Evolutionary conservation across 2,888 invertebrate species (phyloP).

Genomic region (Eurytoma californica): DNA sequence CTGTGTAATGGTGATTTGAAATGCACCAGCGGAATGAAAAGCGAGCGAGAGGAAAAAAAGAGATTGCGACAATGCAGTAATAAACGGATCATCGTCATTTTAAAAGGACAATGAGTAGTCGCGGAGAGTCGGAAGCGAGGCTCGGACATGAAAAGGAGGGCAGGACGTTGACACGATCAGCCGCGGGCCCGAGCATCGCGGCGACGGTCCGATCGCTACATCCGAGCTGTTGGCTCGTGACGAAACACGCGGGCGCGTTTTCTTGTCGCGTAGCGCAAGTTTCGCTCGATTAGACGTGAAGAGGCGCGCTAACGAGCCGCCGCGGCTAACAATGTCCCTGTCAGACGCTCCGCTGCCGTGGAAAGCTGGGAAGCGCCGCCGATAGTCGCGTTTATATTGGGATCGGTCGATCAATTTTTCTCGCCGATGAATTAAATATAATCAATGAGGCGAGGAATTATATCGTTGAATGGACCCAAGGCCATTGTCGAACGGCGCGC

Average conservation of each 20-base stretch:
- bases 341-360: neutral
- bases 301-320: conserved; percentile 7
- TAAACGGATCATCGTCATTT: conserved; percentile 22
- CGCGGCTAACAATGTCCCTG: neutral
- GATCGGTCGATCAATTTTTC: no score
- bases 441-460: neutral
- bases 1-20: neutral
- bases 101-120: conserved; percentile 20
- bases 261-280: neutral
- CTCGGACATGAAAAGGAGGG: conserved; percentile 23
- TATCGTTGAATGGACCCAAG: conserved; percentile 9
- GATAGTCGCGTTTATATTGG: no score
- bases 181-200: neutral
- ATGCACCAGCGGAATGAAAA: neutral
- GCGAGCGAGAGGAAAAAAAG: neutral
- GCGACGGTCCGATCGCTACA: conserved; percentile 5
- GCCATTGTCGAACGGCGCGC: conserved; percentile 17
- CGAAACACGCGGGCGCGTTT: neutral
- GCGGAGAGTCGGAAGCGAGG: conserved; percentile 11
- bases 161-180: conserved; percentile 48
- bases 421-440: neutral
- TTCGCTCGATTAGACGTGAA: conserved; percentile 12
- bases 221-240: conserved; percentile 10
- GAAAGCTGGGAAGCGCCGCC: no score
- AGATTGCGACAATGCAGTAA: neutral